Evolutionary conservation across 2,888 invertebrate species (phyloP), one percentile per base, ranked within the genome.

Genomic region (Acleris laterana): DNA sequence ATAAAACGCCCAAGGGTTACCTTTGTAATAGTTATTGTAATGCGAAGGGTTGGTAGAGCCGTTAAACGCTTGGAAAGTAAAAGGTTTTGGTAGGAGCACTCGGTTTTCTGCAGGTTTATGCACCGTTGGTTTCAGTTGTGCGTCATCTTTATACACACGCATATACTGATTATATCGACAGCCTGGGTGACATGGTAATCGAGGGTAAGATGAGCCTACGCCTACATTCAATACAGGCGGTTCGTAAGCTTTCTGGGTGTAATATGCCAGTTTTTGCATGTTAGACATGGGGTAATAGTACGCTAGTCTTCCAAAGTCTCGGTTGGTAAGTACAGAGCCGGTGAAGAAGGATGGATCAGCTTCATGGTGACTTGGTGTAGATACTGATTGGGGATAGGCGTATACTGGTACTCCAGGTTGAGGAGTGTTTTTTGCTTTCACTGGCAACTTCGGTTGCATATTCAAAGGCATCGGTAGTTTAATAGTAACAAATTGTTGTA

Each of bases 271-370:
- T 61, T 83, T 80, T 71, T 89, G 86, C 48, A 87, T 85, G 42
- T 70, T 71, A 3, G 88, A 81, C 17, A 85, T 70, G 1, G 86
- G 83, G 59, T 87, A 86, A 64, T 85, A 84, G 74, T 87, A 89
- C 0, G 88, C 86, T 5, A 85, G 20, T 69, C 78, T 83, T 7
- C 75, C 71, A 49, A 82, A 80, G 60, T 87, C 82, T 38, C 73
- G 78, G 0, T 68, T 72, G 0, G 69, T 67, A n/a, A 46, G 25
- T 13, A 82, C 55, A 2, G 75, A 62, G 11, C 78, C 79, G 20
- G 72, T 76, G n/a, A 81, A 84, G 59, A 79, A 82, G 0, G 74
- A 62, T 16, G 73, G 58, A 2, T 75, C 68, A 72, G 62, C 38
- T 13, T 13, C 38, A 38, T 1, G 38, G 13, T 9, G 13, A 0